Conservation (phyloP, 2,113 vertebrate species). For the Cairina moschata region DNA sequence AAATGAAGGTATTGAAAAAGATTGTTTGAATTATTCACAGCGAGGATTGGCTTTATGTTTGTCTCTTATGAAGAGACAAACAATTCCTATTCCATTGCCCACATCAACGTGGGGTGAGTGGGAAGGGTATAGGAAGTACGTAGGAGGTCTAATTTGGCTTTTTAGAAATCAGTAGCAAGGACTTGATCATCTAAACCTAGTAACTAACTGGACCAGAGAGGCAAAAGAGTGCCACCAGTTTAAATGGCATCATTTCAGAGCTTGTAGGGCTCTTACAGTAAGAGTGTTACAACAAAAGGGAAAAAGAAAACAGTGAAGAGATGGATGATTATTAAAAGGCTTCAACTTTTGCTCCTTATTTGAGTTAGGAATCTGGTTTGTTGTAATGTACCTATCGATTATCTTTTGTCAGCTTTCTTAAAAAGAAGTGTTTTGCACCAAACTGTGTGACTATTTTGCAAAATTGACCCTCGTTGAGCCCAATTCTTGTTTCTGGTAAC, state of each 20-base stretch:
- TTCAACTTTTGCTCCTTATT: background rate
- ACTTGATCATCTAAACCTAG: background rate
- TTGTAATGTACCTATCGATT: background rate
- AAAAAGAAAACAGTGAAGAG: background rate
- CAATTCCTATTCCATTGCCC: background rate
- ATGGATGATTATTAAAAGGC: background rate
- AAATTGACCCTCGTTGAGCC: background rate
- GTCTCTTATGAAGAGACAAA: too few relatives aligned
- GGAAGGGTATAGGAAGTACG: background rate
- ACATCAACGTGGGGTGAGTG: rapidly evolving
- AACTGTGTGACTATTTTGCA: background rate
- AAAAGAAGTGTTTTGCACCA: background rate
- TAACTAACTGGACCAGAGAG: background rate
- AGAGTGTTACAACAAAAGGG: background rate
- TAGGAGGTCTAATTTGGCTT: background rate
- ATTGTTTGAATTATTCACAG: background rate
- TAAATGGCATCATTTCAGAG: background rate
- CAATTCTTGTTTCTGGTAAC: background rate
- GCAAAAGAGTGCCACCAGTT: background rate
- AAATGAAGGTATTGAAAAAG: background rate
- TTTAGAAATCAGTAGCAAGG: background rate
- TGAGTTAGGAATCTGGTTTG: background rate
- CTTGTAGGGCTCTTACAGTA: background rate
- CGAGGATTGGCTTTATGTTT: background rate
- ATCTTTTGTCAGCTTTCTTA: background rate